Evolutionary conservation across 2,888 invertebrate genomes (phyloP).

Genomic region (Apotomis betuletana): DNA sequence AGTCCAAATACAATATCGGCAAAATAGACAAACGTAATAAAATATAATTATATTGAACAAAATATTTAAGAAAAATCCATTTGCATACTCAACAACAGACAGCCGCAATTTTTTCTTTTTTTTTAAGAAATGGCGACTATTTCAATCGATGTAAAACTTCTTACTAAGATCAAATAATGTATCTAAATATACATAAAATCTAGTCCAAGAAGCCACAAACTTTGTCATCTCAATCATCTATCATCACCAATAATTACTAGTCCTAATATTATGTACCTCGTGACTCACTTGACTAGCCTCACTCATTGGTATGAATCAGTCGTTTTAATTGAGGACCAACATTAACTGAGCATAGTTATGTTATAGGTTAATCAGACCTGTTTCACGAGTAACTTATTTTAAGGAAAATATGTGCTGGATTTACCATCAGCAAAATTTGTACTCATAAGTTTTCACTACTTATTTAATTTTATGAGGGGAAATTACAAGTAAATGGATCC

Average conservation of each 20-base stretch:
- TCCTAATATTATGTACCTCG: constrained; percentile 50
- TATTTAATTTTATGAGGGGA: too few relatives aligned
- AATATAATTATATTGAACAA: too few relatives aligned
- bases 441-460: too few relatives aligned
- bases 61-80: too few relatives aligned
- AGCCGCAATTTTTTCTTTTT: too few relatives aligned
- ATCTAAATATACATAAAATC: not conserved
- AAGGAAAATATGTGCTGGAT: not conserved
- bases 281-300: constrained; percentile 61
- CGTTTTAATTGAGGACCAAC: constrained; percentile 49
- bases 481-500: too few relatives aligned
- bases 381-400: not conserved
- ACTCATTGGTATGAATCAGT: constrained; percentile 67
- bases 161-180: too few relatives aligned
- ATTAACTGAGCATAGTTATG: constrained; percentile 12
- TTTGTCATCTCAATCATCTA: not conserved
- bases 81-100: too few relatives aligned
- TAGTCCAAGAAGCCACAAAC: not conserved
- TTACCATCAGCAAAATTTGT: not conserved
- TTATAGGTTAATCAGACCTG: constrained; percentile 4
- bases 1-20: too few relatives aligned
- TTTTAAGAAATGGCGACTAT: too few relatives aligned
- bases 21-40: too few relatives aligned
- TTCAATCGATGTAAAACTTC: too few relatives aligned
- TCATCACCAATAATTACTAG: not conserved